Percentiles rank a stretch among this genome's conserved stretches.
Conservation (phyloP, 1,140 invertebrate species). For the Ectropis grisescens region DNA sequence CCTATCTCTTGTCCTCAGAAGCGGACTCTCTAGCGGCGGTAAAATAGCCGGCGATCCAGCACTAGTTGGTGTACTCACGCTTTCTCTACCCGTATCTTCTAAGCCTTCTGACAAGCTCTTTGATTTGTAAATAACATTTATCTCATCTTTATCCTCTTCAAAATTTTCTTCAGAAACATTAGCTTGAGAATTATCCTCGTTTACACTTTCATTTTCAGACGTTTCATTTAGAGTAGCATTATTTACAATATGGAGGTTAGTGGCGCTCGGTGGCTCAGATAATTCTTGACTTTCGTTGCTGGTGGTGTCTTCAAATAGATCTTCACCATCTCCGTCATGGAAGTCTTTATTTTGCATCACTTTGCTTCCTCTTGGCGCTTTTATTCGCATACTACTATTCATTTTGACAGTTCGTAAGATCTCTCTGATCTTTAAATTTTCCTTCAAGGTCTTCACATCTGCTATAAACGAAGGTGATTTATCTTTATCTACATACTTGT, state of each 20-base stretch:
- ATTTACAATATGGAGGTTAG: conserved; percentile 21
- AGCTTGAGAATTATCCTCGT: background rate
- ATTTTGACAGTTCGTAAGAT: conserved; percentile 56
- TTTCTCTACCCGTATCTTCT: conserved; percentile 2
- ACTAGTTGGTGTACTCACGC: background rate
- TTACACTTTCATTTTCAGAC: background rate
- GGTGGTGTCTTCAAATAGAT: conserved; percentile 23
- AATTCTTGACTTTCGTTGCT: conserved; percentile 6
- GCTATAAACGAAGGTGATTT: conserved; percentile 27
- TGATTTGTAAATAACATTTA: conserved; percentile 4
- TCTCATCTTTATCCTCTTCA: conserved; percentile 3
- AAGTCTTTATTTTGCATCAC: conserved; percentile 43
- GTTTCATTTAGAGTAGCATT: conserved; percentile 8
- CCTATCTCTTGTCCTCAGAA: conserved; percentile 22
- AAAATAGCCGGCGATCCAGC: background rate
- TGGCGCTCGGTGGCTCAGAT: conserved; percentile 20
- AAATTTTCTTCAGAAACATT: background rate
- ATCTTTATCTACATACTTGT: conserved; percentile 24
- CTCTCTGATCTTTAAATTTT: conserved; percentile 55
- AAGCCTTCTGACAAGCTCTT: conserved; percentile 5
- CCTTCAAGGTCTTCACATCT: conserved; percentile 47
- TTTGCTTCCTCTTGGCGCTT: conserved; percentile 39
- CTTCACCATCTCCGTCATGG: conserved; percentile 22
- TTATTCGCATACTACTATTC: conserved; percentile 49
- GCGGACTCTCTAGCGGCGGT: conserved; percentile 8